A percentile compares a stretch with the other conserved stretches of the same genome.
phyloP scores from a whole-genome alignment of 2,113 vertebrate genomes.

The Anhinga anhinga region DNA sequence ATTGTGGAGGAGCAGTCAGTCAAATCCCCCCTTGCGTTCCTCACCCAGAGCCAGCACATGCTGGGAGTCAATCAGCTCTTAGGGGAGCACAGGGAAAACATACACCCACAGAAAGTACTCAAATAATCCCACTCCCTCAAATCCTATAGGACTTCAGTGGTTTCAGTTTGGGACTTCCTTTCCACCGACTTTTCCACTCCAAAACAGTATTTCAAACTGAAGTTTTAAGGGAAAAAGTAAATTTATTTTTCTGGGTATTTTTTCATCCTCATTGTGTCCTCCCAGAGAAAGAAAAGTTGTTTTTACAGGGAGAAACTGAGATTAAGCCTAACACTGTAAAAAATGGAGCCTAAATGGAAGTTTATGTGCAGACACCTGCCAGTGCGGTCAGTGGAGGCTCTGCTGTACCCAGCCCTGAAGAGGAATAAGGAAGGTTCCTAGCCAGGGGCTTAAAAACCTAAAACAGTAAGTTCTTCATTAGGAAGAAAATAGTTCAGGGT shows the following conservation, averaged over 20 bases:
- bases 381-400: not conserved
- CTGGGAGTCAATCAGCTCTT: constrained; percentile 2
- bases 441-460: not conserved
- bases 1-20: constrained; percentile 46
- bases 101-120: not conserved
- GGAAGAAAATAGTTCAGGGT: not conserved
- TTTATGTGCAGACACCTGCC: not conserved
- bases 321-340: not conserved
- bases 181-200: not conserved
- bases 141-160: not conserved
- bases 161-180: not conserved
- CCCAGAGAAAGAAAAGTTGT: not conserved
- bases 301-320: not conserved
- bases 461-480: not conserved
- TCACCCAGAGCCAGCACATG: constrained; percentile 16
- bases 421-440: not conserved
- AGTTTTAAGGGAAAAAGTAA: not conserved
- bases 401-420: not conserved
- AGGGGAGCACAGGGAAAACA: constrained; percentile 8
- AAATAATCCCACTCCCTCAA: not conserved
- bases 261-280: not conserved
- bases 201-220: not conserved
- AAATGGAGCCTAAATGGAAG: not conserved
- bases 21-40: not conserved
- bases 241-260: not conserved